Percentiles rank a stretch among this genome's conserved stretches.
These are phyloP conservation scores for Vulpes ferrilata DNA, from an alignment of 2,113 vertebrate species.

Conservation along the genomic window DNA sequence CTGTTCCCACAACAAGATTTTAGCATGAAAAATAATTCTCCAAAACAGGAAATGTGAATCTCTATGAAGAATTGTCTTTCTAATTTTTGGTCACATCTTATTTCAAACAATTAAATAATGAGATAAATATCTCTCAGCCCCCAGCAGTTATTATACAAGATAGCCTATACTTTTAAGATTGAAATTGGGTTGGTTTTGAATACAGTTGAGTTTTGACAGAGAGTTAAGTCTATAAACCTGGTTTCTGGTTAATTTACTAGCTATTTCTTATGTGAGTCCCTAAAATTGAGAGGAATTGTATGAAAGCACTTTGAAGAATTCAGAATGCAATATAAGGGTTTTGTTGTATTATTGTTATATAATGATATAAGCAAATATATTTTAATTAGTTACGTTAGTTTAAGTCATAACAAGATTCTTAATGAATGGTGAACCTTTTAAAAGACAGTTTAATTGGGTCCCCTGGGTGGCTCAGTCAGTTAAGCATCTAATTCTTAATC, in stretches of 20 bases:
- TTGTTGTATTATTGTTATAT: background rate
- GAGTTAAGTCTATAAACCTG: background rate
- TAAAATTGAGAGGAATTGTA: background rate
- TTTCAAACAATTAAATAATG: background rate
- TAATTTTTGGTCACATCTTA: background rate
- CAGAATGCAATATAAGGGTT: background rate
- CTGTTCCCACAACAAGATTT: background rate
- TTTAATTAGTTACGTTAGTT: background rate
- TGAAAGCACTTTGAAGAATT: constrained; percentile 9
- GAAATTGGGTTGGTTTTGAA: background rate
- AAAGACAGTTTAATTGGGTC: background rate
- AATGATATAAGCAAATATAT: background rate
- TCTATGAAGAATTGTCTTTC: background rate
- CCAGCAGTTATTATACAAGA: background rate
- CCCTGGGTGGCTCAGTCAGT: background rate
- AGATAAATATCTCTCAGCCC: background rate
- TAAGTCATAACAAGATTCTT: background rate
- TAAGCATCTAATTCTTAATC: background rate
- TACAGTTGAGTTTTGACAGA: background rate
- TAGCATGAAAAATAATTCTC: background rate
- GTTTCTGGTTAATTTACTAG: background rate
- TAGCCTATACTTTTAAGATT: background rate
- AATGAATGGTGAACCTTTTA: background rate
- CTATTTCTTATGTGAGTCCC: background rate
- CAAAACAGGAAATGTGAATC: background rate